Base-by-base conservation (phyloP, 2,113 vertebrate genomes). In the Paraplagusia blochii region DNA sequence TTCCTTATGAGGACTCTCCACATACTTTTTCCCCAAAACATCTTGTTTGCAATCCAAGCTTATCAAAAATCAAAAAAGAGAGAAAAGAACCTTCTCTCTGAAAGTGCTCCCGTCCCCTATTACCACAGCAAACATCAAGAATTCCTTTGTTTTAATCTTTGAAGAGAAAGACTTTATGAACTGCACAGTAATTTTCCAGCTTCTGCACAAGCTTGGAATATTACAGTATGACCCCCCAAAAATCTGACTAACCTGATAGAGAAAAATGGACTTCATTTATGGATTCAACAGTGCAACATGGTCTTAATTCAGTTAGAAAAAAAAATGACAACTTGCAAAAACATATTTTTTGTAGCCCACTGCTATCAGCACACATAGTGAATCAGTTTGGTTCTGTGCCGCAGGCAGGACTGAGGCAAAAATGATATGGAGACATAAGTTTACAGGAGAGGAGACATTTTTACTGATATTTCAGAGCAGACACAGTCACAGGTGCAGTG, bases 91-190 rank as follows among this genome's bases (percentile, higher is more conserved):
- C 39, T 40, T 43, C n/a, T n/a, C n/a, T n/a, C n/a, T n/a, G n/a
- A n/a, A n/a, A n/a, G n/a, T n/a, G n/a, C n/a, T n/a, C n/a, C n/a
- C n/a, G n/a, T n/a, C n/a, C n/a, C n/a, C n/a, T n/a, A n/a, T 43
- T 43, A 43, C 40, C 40, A 14, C 40, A 43, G n/a, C 9, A 43
- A 14, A 43, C 40, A 43, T 43, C 40, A 43, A 43, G 40, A 43
- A 14, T 43, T 43, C 40, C 7, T 43, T 14, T 11, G 40, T 44
- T 44, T 44, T 44, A n/a, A 16, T 44, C 43, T 44, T 44, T 44
- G 43, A 44, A 44, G 43, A 44, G n/a, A 44, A 44, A 16, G 43
- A 44, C 43, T 44, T 44, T n/a, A 16, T 44, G 43, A 16, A 44
- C 43, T 44, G 43, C 17, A 44, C 43, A 44, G 43, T 16, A 16